These are phyloP conservation scores for Oxystoma pomonae DNA, from an alignment of 2,888 invertebrate species.

Conservation along the genomic window DNA sequence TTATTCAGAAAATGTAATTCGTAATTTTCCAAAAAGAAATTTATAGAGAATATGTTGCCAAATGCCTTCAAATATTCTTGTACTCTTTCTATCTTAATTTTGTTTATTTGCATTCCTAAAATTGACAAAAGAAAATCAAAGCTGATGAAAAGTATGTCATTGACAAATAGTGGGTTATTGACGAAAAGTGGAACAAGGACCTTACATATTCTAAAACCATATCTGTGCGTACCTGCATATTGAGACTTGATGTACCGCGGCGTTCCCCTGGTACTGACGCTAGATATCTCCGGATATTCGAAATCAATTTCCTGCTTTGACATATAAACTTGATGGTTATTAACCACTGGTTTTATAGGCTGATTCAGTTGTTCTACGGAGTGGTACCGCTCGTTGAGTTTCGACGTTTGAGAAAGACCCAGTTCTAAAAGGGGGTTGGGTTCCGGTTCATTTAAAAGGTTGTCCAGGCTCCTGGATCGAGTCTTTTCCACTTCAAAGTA, in stretches of 20 bases:
- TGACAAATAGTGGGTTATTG: no score
- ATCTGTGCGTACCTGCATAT: conserved; percentile 56
- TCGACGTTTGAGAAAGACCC: conserved; percentile 80
- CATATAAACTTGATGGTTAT: conserved; percentile 46
- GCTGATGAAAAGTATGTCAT: no score
- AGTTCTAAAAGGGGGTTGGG: conserved; percentile 66
- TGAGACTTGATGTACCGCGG: conserved; percentile 79
- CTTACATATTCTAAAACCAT: no score
- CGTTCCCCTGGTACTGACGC: conserved; percentile 54
- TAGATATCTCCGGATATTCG: conserved; percentile 62
- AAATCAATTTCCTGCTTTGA: conserved; percentile 62
- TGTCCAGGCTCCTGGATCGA: conserved; percentile 77
- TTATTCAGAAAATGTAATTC: no score
- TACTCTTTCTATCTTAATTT: no score
- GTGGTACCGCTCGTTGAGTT: conserved; percentile 85
- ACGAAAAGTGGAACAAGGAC: no score
- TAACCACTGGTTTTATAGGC: conserved; percentile 55
- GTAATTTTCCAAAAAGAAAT: no score
- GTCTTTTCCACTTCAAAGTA: conserved; percentile 83
- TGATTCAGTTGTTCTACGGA: conserved; percentile 68
- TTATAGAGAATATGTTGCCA: no score
- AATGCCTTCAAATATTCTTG: no score
- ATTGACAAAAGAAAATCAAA: no score
- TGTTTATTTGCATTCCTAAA: no score
- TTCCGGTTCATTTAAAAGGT: conserved; percentile 65